Evolutionary conservation across 2,888 invertebrate species (phyloP).

Genomic region (Drepana falcataria): DNA sequence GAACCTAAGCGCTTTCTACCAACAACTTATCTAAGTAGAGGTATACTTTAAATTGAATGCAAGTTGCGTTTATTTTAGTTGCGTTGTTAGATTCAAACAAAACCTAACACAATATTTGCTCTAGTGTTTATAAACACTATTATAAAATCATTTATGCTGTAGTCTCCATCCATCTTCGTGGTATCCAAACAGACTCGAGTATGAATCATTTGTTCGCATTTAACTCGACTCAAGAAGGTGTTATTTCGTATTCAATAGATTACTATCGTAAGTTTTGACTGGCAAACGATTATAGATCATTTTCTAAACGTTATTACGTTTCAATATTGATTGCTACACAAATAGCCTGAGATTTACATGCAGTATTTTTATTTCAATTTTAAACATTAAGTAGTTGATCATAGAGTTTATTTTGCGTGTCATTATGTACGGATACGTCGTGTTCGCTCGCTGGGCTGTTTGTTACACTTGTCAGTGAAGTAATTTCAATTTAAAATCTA

Average conservation of each 20-base stretch:
- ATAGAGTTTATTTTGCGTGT: not conserved
- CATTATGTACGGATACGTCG: constrained; percentile 2
- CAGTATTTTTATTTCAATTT: constrained; percentile 2
- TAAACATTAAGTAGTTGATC: constrained; percentile 1
- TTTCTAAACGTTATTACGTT: not conserved
- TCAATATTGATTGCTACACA: not conserved
- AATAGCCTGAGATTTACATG: not conserved
- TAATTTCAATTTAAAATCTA: constrained; percentile 50
- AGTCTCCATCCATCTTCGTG: not conserved
- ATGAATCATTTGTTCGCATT: not conserved
- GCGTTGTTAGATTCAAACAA: no score
- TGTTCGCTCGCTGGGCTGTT: constrained; percentile 53
- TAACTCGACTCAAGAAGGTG: not conserved
- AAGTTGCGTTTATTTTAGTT: no score
- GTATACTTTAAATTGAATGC: no score
- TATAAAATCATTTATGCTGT: no score
- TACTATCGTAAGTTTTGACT: not conserved
- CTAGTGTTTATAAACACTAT: no score
- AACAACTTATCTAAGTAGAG: no score
- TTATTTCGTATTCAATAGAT: not conserved
- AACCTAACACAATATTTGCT: no score
- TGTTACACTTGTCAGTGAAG: constrained; percentile 49
- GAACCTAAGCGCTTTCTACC: no score
- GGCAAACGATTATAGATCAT: not conserved
- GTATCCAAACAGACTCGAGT: constrained; percentile 1